These are phyloP conservation scores for Isoperla grammatica DNA, from an alignment of 2,888 invertebrate species.

Conservation along the genomic window DNA sequence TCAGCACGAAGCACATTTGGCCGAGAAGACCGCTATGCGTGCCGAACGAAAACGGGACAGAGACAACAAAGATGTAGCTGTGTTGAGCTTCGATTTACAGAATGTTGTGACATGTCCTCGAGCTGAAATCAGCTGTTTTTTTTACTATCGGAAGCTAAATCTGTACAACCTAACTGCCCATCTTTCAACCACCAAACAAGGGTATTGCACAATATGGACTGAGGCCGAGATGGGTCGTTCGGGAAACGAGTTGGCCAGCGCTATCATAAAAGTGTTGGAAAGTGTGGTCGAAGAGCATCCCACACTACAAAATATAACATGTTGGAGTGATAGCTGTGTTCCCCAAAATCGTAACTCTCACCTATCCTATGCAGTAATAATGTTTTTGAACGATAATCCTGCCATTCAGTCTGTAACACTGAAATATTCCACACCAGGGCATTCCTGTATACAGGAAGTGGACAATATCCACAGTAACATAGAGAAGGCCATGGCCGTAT, in stretches of 20 bases:
- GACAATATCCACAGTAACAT: constrained; percentile 12
- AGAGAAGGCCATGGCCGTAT: constrained; percentile 4
- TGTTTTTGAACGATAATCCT: constrained; percentile 2
- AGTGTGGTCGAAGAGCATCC: constrained; percentile 2
- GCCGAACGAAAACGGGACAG: constrained; percentile 9
- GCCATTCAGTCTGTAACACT: neutral
- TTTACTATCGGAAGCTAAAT: constrained; percentile 23
- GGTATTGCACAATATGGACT: neutral
- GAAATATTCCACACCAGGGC: constrained; percentile 5
- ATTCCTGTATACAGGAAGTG: constrained; percentile 13
- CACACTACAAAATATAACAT: no score
- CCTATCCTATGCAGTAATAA: neutral
- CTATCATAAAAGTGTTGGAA: neutral
- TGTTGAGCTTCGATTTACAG: constrained; percentile 1
- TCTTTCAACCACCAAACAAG: neutral
- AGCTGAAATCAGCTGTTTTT: constrained; percentile 23
- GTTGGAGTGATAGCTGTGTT: constrained; percentile 17
- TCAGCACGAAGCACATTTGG: constrained; percentile 9
- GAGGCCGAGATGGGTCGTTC: neutral
- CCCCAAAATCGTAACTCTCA: constrained; percentile 10
- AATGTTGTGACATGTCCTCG: constrained; percentile 16
- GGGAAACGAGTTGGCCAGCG: constrained; percentile 9
- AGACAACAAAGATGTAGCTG: neutral
- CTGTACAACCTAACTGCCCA: neutral
- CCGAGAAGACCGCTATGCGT: constrained; percentile 16